phyloP scores from a whole-genome alignment of 2,113 vertebrate species.

The Nesoenas mayeri region DNA sequence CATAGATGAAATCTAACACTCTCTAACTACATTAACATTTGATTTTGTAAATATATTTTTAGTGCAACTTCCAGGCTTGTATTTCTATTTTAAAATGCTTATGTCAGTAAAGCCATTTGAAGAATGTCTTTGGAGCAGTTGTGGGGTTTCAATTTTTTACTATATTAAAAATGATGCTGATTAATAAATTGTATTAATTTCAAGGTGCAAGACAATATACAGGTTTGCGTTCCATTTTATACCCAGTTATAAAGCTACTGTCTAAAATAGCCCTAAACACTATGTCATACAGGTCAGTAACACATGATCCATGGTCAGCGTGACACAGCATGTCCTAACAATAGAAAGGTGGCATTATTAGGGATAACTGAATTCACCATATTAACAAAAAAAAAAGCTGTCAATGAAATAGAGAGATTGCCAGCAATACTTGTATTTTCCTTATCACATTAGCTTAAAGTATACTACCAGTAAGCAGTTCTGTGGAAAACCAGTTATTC shows the following conservation, averaged over 20 bases:
- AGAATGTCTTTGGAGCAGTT: neutral
- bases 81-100: neutral
- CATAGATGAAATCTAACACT: neutral
- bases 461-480: neutral
- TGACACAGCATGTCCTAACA: neutral
- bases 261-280: neutral
- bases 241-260: neutral
- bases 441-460: neutral
- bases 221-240: neutral
- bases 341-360: neutral
- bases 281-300: neutral
- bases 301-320: fast-evolving
- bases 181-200: neutral
- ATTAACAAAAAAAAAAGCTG: neutral
- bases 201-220: neutral
- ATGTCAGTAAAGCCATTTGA: neutral
- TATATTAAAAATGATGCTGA: neutral
- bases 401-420: neutral
- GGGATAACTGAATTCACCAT: neutral
- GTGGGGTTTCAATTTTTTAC: neutral
- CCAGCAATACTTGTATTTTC: neutral
- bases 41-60: neutral
- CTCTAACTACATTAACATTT: neutral
- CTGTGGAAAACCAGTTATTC: neutral
- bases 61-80: neutral